A percentile compares a stretch with the other conserved stretches of the same genome.
Conservation (phyloP, 2,888 invertebrate species). For the Idaea aversata region DNA sequence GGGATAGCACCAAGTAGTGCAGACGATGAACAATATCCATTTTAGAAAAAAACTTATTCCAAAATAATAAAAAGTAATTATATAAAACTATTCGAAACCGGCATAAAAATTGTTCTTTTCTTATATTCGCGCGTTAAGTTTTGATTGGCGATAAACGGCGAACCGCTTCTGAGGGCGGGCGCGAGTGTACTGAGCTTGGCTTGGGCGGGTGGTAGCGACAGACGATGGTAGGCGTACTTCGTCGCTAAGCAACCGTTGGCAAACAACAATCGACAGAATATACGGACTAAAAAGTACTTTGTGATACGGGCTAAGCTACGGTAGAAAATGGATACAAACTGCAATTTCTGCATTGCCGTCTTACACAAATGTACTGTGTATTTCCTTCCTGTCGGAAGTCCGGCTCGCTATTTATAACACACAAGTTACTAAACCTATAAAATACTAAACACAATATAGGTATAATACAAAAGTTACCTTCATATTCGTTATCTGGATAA, state of each 20-base stretch:
- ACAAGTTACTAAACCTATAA: constrained; percentile 3
- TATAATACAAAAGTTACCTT: neutral
- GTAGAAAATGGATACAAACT: constrained; percentile 9
- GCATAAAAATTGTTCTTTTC: neutral
- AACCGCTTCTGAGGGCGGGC: constrained; percentile 55
- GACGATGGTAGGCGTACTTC: constrained; percentile 31
- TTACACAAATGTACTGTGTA: constrained; percentile 12
- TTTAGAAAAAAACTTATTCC: constrained; percentile 21
- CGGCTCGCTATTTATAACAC: neutral
- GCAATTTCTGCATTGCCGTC: constrained; percentile 20
- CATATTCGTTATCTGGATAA: neutral
- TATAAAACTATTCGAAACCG: constrained; percentile 1
- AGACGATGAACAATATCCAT: constrained; percentile 77
- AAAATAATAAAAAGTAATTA: constrained; percentile 5
- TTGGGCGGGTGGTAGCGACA: constrained; percentile 33
- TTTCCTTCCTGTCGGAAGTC: constrained; percentile 11
- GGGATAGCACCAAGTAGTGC: constrained; percentile 74
- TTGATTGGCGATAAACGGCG: constrained; percentile 11
- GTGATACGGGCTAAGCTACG: constrained; percentile 5
- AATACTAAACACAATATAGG: neutral
- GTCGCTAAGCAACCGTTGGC: constrained; percentile 71
- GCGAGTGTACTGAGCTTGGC: constrained; percentile 56
- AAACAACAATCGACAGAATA: constrained; percentile 57
- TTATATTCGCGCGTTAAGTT: constrained; percentile 15
- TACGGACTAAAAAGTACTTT: constrained; percentile 15